phyloP scores from a whole-genome alignment of 1,140 invertebrate genomes.

The Neodiprion fabricii region DNA sequence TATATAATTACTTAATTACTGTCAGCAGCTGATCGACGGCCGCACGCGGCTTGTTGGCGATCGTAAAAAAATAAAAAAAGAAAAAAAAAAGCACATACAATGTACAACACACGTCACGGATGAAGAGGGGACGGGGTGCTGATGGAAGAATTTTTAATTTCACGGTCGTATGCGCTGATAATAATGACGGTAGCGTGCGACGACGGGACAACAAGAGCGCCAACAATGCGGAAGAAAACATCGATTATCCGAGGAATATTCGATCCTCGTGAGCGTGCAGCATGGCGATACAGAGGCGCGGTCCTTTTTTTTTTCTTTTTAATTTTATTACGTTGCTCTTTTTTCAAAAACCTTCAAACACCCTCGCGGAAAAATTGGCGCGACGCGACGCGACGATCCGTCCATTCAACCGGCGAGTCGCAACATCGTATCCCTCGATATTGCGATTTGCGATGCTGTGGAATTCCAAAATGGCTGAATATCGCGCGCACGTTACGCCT shows the following conservation, averaged over 20 bases:
- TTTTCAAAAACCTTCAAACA: not conserved
- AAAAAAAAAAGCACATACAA: too few species aligned
- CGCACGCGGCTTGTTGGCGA: too few species aligned
- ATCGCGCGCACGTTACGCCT: not conserved
- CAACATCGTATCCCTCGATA: not conserved
- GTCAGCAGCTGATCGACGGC: too few species aligned
- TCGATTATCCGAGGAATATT: not conserved
- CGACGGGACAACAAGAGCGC: too few species aligned
- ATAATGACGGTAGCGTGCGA: not conserved
- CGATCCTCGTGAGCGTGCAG: not conserved
- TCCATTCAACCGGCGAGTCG: not conserved
- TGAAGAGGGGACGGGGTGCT: not conserved
- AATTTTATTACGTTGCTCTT: too few species aligned
- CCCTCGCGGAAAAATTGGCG: not conserved
- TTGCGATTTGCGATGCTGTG: not conserved
- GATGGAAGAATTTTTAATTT: constrained; percentile 1
- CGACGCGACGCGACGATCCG: not conserved
- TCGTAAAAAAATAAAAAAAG: too few species aligned
- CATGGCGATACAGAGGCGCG: not conserved
- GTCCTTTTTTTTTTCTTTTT: not conserved
- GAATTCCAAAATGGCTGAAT: constrained; percentile 10
- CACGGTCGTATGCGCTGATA: not conserved
- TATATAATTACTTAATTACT: too few species aligned
- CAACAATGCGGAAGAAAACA: not conserved
- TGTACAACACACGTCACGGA: not conserved